These are phyloP conservation scores for Adelosebastes latens DNA, from an alignment of 2,797 vertebrate species.

Conservation along the genomic window DNA sequence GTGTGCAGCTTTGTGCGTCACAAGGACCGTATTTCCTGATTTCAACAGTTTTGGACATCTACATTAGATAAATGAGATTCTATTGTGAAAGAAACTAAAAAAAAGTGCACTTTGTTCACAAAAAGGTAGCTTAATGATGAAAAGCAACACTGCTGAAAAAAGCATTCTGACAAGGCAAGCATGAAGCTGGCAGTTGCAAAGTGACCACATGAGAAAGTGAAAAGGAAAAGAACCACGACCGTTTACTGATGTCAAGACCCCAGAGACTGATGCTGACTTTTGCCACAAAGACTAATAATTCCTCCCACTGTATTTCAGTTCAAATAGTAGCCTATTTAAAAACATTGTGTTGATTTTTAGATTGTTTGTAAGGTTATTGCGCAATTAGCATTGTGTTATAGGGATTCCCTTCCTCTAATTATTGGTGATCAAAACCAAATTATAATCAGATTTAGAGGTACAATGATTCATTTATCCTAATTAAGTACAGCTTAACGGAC, in stretches of 20 bases:
- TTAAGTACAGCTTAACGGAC: not conserved
- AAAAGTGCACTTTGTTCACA: conserved; percentile 74
- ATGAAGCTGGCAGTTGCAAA: conserved; percentile 59
- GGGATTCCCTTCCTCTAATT: conserved; percentile 55
- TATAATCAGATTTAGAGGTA: conserved; percentile 18
- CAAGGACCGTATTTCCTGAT: not conserved
- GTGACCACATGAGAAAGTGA: conserved; percentile 48
- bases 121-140: conserved; percentile 71
- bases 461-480: not conserved
- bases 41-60: not conserved
- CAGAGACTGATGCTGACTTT: conserved; percentile 14
- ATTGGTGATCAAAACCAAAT: conserved; percentile 16
- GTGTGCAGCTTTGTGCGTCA: not conserved
- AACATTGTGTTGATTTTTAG: not conserved
- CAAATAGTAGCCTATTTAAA: not conserved
- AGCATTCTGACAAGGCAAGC: conserved; percentile 57
- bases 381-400: conserved; percentile 8
- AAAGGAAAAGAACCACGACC: conserved; percentile 40
- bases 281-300: not conserved
- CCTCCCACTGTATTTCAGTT: conserved; percentile 15
- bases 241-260: conserved; percentile 32
- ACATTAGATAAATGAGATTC: conserved; percentile 35
- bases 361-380: not conserved
- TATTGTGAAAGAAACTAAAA: conserved; percentile 14
- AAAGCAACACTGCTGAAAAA: conserved; percentile 57